These are phyloP conservation scores for Oscheius sp. DNA, from an alignment of 2,888 invertebrate species.

Conservation along the genomic window DNA sequence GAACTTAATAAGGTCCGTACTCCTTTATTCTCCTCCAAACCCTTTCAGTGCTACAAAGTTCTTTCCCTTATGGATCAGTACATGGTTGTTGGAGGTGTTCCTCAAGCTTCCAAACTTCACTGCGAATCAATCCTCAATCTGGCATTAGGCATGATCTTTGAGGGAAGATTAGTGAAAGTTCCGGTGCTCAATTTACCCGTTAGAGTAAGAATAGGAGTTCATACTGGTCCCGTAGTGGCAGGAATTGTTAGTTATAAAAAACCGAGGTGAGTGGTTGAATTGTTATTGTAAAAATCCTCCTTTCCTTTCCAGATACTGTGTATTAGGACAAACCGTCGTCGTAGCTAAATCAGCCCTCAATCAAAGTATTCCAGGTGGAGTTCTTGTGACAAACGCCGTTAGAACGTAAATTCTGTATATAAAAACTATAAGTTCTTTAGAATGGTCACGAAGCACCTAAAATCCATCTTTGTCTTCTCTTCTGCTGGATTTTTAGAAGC, in stretches of 20 bases:
- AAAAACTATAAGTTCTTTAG: constrained; percentile 36
- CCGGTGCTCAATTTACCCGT: constrained; percentile 59
- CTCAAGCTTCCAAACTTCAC: constrained; percentile 65
- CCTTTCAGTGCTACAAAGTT: constrained; percentile 60
- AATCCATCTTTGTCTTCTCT: constrained; percentile 60
- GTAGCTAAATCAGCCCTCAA: constrained; percentile 50
- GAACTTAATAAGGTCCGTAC: constrained; percentile 21
- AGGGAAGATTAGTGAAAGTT: constrained; percentile 62
- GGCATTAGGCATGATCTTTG: constrained; percentile 69
- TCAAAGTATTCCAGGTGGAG: constrained; percentile 52
- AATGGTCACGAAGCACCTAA: constrained; percentile 52
- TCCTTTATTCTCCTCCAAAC: neutral
- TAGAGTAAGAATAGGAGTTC: constrained; percentile 58
- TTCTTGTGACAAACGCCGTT: constrained; percentile 59
- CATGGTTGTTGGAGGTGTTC: constrained; percentile 71
- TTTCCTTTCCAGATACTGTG: constrained; percentile 50
- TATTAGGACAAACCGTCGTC: constrained; percentile 62
- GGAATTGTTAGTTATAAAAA: constrained; percentile 63
- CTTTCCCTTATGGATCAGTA: constrained; percentile 70
- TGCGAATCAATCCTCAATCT: constrained; percentile 68
- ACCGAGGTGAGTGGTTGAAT: constrained; percentile 49
- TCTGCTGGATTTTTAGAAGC: constrained; percentile 59
- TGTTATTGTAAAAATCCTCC: neutral
- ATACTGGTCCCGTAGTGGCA: constrained; percentile 62
- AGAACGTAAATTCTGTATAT: constrained; percentile 51